phyloP scores from a whole-genome alignment of 2,113 vertebrate genomes.

The Cryptomyrus ogoouensis region DNA sequence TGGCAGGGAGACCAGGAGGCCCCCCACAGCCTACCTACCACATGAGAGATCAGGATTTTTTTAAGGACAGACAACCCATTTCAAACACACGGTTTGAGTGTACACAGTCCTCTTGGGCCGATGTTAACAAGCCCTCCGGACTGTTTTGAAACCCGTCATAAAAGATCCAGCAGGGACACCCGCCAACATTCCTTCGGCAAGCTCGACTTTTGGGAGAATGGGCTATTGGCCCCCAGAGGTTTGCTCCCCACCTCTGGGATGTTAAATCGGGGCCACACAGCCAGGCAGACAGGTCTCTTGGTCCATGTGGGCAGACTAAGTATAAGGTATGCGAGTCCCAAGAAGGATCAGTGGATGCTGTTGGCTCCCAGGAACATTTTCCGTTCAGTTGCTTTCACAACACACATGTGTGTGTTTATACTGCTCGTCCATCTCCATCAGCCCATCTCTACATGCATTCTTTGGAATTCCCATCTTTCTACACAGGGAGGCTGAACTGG shows the following conservation, averaged over 20 bases:
- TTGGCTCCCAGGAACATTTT: not conserved
- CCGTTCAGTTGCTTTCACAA: not conserved
- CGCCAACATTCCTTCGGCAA: constrained; percentile 34
- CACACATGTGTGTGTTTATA: not conserved
- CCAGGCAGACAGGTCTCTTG: not conserved
- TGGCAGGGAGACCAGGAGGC: not conserved
- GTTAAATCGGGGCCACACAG: not conserved
- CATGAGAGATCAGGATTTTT: constrained; percentile 16
- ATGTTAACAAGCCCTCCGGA: constrained; percentile 30
- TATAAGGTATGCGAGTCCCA: not conserved
- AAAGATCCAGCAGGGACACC: constrained; percentile 19
- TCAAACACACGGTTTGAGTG: constrained; percentile 21
- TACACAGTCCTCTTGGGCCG: not conserved
- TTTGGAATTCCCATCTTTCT: not conserved
- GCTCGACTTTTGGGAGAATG: constrained; percentile 19
- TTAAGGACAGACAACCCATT: constrained; percentile 25
- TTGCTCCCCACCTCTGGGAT: not conserved
- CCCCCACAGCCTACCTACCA: not conserved
- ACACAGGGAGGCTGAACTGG: not conserved
- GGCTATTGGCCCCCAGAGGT: not conserved
- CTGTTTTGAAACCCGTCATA: constrained; percentile 25
- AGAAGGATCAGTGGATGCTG: not conserved
- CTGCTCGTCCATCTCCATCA: not conserved
- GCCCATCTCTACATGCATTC: not conserved
- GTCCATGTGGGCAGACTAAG: not conserved